Base-by-base conservation (phyloP, 2,888 invertebrate genomes). In the Drosophila longiperda region DNA sequence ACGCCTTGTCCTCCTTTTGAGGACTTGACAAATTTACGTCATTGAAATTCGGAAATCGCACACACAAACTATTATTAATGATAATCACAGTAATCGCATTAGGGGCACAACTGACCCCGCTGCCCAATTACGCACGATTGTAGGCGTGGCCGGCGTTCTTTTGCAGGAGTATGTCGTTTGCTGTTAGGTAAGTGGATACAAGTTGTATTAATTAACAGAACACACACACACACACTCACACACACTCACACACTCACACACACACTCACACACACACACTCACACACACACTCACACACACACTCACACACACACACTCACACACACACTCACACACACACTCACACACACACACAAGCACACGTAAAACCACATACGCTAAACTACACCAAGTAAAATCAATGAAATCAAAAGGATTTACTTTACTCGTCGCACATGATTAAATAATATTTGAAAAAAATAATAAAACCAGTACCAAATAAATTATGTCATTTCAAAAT, bases 71-170 rank as follows among this genome's bases (percentile, higher is more conserved):
- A 59, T 69, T 73, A 87, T 78, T 82, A 64, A 68, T 61, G 50
- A 61, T 76, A 81, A 87, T 72, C 65, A 69, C 64, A 54, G 73
- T 77, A 87, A 75, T 84, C 65, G 67, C 72, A 77, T 79, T 87
- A 73, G 62, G 33, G 52, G 59, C 60, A 42, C 32, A 50, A 54
- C 60, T 59, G 54, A 50, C 54, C 57, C 58, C 70, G 48, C 29
- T 62, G 50, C 66, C 69, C 68, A 81, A 78, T 68, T 76, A 83
- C 58, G 45, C 58, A 75, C 36, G 49, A 66, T 40, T 57, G 50
- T 62, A 33, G 66, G 67, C 52, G 58, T 36, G 70, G 54, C 34
- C 42, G 12, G 9, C 8, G 58, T 50, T 23, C 45, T 23, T 45
- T 45, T 15, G 23, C 45, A 15, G 15, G 26, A 32, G 50, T 68